Base-by-base conservation (phyloP, 2,888 invertebrate species). In the Dasypogon diadema region DNA sequence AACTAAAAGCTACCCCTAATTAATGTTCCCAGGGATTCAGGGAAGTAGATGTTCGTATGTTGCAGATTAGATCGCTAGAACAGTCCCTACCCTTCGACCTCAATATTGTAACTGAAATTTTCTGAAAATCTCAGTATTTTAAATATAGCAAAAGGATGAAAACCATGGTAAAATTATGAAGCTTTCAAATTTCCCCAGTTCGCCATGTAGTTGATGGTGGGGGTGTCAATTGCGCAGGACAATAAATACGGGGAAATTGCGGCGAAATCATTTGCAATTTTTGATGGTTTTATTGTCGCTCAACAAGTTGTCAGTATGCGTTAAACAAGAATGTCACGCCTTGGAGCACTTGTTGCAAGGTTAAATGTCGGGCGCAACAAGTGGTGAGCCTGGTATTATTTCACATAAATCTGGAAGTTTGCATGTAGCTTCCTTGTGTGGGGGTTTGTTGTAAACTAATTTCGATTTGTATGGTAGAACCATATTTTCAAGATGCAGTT, bases 301-400 rank as follows among this genome's bases (percentile, higher is more conserved):
- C 48, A 48, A 48, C 48, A 48, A 48, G 48, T 48, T 48, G 48
- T 48, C 48, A 48, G 12, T 48, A 16, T 48, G 48, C n/a, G 48
- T 12, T 16, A 14, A 14, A 48, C 2, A 16, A 16, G 48, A 16
- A 14, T 48, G 48, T 48, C 48, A 48, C 48, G 48, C 48, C 48
- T 48, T 48, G 3, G 16, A 16, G 48, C 16, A 48, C 48, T 48
- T 48, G 48, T 48, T 48, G 48, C 48, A 16, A 48, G 48, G 48
- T 3, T 48, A 6, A 48, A 48, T 48, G 48, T 48, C 48, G 48
- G 16, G 48, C 16, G 48, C 48, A 48, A 48, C 48, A 48, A 48
- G 48, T 48, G 48, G 48, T 14, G 16, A 16, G 12, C 48, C 16
- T 16, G 48, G 12, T 8, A 12, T 12, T 12, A 48, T 48, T 48